A percentile compares a stretch with the other conserved stretches of the same genome.
Conservation (phyloP, 2,888 invertebrate genomes). For the Chloroclystis v-ata region DNA sequence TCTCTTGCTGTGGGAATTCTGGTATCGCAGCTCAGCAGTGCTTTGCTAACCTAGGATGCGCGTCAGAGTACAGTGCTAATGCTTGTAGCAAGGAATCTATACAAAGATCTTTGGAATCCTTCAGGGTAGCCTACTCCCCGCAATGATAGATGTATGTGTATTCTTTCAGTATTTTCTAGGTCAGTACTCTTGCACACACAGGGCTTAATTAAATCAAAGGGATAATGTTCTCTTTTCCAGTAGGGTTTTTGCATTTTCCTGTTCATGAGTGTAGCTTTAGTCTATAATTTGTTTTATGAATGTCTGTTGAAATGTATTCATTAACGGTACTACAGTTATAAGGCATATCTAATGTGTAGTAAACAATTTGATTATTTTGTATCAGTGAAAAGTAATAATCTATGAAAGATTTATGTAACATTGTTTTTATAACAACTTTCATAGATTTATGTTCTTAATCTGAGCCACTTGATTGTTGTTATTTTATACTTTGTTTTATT, state of each 20-base stretch:
- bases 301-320: no score
- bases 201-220: background rate
- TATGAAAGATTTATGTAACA: no score
- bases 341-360: no score
- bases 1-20: conserved; percentile 49
- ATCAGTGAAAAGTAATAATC: no score
- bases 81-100: conserved; percentile 42
- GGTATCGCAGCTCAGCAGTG: conserved; percentile 36
- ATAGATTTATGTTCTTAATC: no score
- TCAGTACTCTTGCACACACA: background rate
- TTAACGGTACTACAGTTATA: no score
- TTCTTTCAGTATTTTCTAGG: conserved; percentile 42
- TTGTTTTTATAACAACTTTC: no score
- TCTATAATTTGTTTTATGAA: no score
- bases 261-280: background rate
- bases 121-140: conserved; percentile 46
- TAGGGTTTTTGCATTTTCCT: no score
- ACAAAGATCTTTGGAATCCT: conserved; percentile 41
- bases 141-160: conserved; percentile 31
- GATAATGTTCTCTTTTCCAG: no score
- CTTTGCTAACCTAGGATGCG: conserved; percentile 48
- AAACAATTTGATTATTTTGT: no score
- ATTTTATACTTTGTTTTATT: background rate
- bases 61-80: conserved; percentile 29
- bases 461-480: conserved; percentile 1